These are phyloP conservation scores for Theretra japonica DNA, from an alignment of 2,888 invertebrate species.

Conservation along the genomic window DNA sequence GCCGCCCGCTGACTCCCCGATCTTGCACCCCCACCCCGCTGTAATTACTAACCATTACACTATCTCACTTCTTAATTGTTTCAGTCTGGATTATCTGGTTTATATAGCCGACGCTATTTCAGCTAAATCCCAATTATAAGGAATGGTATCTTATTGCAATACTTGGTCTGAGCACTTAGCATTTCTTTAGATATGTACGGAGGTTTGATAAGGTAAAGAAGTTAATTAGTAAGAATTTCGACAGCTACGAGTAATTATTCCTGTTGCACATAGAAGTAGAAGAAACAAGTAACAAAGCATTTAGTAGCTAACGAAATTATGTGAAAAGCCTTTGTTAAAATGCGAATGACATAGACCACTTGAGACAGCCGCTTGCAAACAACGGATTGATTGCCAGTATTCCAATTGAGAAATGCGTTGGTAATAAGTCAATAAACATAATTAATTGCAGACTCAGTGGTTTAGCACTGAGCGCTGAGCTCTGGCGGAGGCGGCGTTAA, in stretches of 20 bases:
- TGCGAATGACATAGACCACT: constrained; percentile 1
- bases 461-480: background rate
- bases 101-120: background rate
- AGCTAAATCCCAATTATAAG: background rate
- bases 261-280: no score
- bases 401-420: background rate
- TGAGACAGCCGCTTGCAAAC: background rate
- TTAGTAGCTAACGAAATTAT: background rate
- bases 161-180: background rate
- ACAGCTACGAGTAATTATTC: no score
- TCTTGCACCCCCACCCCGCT: background rate
- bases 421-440: constrained; percentile 17
- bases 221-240: no score
- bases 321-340: background rate
- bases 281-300: background rate
- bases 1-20: background rate
- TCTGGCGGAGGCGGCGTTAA: background rate
- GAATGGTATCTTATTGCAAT: background rate
- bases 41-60: background rate
- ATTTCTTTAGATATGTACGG: no score
- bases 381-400: background rate
- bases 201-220: no score
- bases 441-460: constrained; percentile 21
- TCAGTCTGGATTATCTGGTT: constrained; percentile 2
- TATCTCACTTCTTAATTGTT: background rate